phyloP scores from a whole-genome alignment of 2,113 vertebrate species.

The Gymnarchus niloticus region DNA sequence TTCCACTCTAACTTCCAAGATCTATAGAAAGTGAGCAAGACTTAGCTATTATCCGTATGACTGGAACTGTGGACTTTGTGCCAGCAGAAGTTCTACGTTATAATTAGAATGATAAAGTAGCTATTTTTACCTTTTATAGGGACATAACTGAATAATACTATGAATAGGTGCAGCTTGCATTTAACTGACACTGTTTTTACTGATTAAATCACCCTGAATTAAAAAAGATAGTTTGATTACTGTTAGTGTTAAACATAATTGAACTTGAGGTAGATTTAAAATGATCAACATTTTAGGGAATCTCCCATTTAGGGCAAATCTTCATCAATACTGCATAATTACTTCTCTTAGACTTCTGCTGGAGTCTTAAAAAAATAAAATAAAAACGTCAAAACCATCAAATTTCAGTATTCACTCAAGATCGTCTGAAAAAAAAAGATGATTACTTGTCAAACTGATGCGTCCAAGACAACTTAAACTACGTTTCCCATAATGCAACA shows the following conservation, averaged over 20 bases:
- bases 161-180: neutral
- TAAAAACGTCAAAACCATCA: neutral
- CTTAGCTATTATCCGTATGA: neutral
- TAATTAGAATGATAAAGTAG: neutral
- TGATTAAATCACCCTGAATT: neutral
- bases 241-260: constrained; percentile 17
- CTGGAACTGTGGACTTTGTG: neutral
- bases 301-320: neutral
- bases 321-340: constrained; percentile 3
- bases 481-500: constrained; percentile 15
- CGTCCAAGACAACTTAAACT: neutral
- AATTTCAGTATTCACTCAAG: neutral
- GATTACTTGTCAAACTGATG: neutral
- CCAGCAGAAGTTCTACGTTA: neutral
- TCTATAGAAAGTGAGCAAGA: neutral
- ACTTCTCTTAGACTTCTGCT: constrained; percentile 8
- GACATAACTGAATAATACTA: neutral
- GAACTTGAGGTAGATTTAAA: constrained; percentile 59
- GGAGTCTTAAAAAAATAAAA: neutral
- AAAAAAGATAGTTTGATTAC: neutral
- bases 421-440: neutral
- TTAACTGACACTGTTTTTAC: neutral
- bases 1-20: neutral
- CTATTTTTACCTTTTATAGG: neutral
- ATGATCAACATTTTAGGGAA: constrained; percentile 22